These are phyloP conservation scores for Dromococcyx pavoninus DNA, from an alignment of 2,797 vertebrate genomes.

Conservation along the genomic window DNA sequence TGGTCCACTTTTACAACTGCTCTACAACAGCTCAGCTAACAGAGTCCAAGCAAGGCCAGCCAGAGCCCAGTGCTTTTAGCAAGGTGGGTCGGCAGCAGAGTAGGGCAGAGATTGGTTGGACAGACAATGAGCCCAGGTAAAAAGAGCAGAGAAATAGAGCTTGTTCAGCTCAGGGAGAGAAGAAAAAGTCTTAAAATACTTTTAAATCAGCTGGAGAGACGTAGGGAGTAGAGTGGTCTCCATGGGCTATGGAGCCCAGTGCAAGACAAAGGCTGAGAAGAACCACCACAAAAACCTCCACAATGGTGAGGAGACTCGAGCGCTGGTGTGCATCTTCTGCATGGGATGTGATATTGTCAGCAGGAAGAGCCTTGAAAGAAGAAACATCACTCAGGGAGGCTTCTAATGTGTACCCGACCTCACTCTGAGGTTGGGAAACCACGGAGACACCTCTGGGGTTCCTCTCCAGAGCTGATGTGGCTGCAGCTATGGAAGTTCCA, in stretches of 20 bases:
- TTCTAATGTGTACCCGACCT: background rate
- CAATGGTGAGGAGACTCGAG: background rate
- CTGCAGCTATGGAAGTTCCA: background rate
- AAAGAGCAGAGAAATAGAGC: background rate
- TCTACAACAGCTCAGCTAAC: background rate
- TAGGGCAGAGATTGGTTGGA: background rate
- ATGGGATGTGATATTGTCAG: background rate
- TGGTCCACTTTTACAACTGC: background rate
- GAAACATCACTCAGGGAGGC: background rate
- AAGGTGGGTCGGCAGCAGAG: background rate
- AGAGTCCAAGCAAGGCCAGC: background rate
- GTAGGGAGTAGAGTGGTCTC: background rate
- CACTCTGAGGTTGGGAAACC: background rate
- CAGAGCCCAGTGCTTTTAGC: fast-evolving
- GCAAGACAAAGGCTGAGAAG: background rate
- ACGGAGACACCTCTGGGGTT: background rate
- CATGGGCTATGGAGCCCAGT: background rate
- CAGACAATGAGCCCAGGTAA: fast-evolving
- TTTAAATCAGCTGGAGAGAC: background rate
- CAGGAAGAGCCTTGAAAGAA: background rate
- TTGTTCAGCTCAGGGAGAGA: background rate
- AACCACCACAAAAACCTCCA: background rate
- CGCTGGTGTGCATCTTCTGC: fast-evolving
- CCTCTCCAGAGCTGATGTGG: background rate
- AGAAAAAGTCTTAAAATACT: background rate